phyloP scores from a whole-genome alignment of 2,888 invertebrate genomes.

The Sinopyrophorus schimmeli region DNA sequence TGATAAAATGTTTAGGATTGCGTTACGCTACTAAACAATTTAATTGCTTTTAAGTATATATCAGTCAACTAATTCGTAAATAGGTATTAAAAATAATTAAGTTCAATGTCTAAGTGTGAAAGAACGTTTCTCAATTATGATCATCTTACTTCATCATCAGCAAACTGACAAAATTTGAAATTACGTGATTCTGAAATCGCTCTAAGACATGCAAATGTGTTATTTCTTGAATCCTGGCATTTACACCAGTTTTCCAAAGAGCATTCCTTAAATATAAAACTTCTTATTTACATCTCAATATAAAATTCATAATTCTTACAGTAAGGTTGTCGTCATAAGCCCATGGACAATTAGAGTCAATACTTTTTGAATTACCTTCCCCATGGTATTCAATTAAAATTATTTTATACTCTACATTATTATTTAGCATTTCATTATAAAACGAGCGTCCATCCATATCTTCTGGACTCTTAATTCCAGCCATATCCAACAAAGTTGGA shows the following conservation, averaged over 20 bases:
- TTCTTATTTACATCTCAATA: conserved; percentile 10
- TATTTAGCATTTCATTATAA: conserved; percentile 43
- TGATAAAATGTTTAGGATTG: too few species aligned
- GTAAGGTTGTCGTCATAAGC: conserved; percentile 62
- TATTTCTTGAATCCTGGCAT: conserved; percentile 83
- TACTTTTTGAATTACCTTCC: conserved; percentile 64
- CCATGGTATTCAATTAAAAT: conserved; percentile 84
- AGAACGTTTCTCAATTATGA: too few species aligned
- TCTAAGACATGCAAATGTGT: conserved; percentile 80
- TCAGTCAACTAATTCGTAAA: too few species aligned
- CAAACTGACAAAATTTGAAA: conserved; percentile 68
- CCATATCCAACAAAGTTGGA: conserved; percentile 78
- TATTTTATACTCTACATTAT: conserved; percentile 43
- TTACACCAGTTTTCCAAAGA: conserved; percentile 71
- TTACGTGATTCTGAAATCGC: conserved; percentile 61
- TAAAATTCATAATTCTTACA: too few species aligned
- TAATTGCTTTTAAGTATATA: too few species aligned
- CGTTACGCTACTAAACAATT: too few species aligned
- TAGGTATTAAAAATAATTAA: too few species aligned
- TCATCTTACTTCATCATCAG: conserved; percentile 52
- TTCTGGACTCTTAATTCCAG: conserved; percentile 59
- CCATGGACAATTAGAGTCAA: conserved; percentile 68
- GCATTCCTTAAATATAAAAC: conserved; percentile 68
- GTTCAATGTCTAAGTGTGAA: too few species aligned
- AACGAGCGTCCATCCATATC: conserved; percentile 67